Evolutionary conservation across 2,888 invertebrate genomes (phyloP), one percentile per base, ranked within the genome.

Genomic region (Tridacna gigas): DNA sequence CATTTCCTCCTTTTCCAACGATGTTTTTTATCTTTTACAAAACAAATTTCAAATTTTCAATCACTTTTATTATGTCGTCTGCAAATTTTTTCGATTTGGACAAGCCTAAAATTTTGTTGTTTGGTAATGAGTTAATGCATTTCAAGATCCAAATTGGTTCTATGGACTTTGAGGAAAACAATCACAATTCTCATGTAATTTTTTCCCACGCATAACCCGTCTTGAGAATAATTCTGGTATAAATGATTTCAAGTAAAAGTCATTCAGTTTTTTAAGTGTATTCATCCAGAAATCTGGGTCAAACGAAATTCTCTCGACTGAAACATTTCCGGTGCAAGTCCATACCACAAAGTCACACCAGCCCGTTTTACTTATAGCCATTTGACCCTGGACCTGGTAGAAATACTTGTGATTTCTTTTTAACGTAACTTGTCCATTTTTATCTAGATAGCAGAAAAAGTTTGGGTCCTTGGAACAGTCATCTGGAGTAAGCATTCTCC

Each of bases 291-390:
- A 71, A 12, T 28, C 28, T 61, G 75, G 22, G 66, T 82, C 75
- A 61, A 82, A 84, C 9, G 56, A 18, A n/a, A 84, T 76, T 37
- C 81, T 71, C 77, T 84, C 81, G 60, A 75, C 56, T 13, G 65
- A 60, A 45, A 60, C 9, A 18, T 66, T 76, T 51, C 79, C 81
- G 75, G 82, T 5, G 80, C 77, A 11, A 80, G n/a, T 66, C 80
- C 77, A 77, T 82, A 71, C 51, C 84, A 84, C 79, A 77, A 84
- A n/a, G n/a, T n/a, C n/a, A n/a, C n/a, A n/a, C n/a, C n/a, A n/a
- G n/a, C n/a, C n/a, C n/a, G n/a, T n/a, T 26, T 79, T 22, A 48
- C 65, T 37, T n/a, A 82, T 37, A 45, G 65, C 79, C 66, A 82
- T 51, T 60, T 84, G 84, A 9, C 76, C 79, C 66, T 79, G 79